Evolutionary conservation across 2,113 vertebrate genomes (phyloP).

Genomic region (Brachirus orientalis): DNA sequence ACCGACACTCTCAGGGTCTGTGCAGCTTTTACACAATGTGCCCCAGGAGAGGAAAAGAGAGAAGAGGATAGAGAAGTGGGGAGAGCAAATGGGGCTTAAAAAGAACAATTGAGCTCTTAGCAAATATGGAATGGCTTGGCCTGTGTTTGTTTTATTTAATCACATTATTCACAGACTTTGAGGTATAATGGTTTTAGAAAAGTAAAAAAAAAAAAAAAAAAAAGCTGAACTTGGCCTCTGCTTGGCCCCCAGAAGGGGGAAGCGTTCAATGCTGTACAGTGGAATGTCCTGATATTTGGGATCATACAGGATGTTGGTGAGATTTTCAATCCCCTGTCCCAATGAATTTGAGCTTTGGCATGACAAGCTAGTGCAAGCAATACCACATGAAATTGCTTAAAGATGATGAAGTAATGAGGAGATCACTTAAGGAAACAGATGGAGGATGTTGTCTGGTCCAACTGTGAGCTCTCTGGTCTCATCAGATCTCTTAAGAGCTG

Average conservation of each 20-base stretch:
- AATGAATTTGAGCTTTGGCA: conserved; percentile 36
- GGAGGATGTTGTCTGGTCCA: conserved; percentile 51
- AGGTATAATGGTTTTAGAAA: conserved; percentile 22
- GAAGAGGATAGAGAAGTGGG: conserved; percentile 40
- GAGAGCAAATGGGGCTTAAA: conserved; percentile 48
- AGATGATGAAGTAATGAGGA: conserved; percentile 49
- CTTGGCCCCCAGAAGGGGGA: conserved; percentile 10
- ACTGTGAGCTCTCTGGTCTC: conserved; percentile 25
- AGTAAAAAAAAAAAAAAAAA: conserved; percentile 33
- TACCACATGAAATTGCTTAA: conserved; percentile 59
- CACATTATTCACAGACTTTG: conserved; percentile 45
- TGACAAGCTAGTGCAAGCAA: conserved; percentile 31
- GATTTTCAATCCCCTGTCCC: conserved; percentile 33
- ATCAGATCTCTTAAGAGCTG: conserved; percentile 12
- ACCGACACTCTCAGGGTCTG: conserved; percentile 45
- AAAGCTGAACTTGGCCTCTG: conserved; percentile 24
- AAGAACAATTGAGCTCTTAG: conserved; percentile 52
- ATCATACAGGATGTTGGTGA: conserved; percentile 53
- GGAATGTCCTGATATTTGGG: conserved; percentile 44
- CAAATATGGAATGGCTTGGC: conserved; percentile 31
- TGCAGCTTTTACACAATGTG: conserved; percentile 55
- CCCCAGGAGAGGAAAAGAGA: conserved; percentile 53
- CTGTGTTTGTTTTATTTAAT: conserved; percentile 52
- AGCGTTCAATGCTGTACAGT: not conserved
- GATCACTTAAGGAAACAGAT: conserved; percentile 54